Base-by-base conservation (phyloP, 2,888 invertebrate species). In the Agonum fuliginosum region DNA sequence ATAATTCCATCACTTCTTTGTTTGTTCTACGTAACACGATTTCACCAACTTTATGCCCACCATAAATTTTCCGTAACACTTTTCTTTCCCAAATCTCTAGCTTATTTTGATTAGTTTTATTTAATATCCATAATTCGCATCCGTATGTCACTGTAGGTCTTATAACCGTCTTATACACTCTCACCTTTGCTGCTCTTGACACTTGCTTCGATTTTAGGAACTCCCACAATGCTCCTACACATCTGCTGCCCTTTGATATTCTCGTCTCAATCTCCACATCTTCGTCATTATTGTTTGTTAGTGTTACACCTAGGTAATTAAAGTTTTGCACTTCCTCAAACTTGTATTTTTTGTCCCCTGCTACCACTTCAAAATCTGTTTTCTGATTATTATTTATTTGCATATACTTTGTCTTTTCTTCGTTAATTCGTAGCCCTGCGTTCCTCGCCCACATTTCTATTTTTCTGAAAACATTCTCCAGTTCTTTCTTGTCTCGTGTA, bases 161-260 rank as follows among this genome's bases (percentile, higher is more conserved):
- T 17, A 12, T 51, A 5, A 51, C 19, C n/a, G 22, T 5, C n/a
- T 51, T 51, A 51, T 51, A 51, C n/a, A 51, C n/a, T 51, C 19
- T 51, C 4, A 17, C 19, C n/a, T 51, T 51, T 14, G 51, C 19
- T 17, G 17, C 12, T 51, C 22, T 51, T 5, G 51, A 51, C 5
- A 51, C 12, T 2, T 19, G 6, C 5, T 51, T 51, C 8, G 8
- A 5, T 10, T 3, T 51, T 51, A 51, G 5, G 2, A 12, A 6
- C 10, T 20, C 17, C 4, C 3, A 17, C 8, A 51, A 8, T n/a
- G 19, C 4, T 2, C 19, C 51, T 19, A 12, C 5, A 51, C 51
- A 5, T 51, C 19, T 51, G 17, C 17, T 17, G 2, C 19, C 51
- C 17, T 51, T 51, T 17, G 8, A 4, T 3, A 51, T 2, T 19